Base-by-base conservation (phyloP, 2,113 vertebrate genomes). In the Lasiurus borealis region DNA sequence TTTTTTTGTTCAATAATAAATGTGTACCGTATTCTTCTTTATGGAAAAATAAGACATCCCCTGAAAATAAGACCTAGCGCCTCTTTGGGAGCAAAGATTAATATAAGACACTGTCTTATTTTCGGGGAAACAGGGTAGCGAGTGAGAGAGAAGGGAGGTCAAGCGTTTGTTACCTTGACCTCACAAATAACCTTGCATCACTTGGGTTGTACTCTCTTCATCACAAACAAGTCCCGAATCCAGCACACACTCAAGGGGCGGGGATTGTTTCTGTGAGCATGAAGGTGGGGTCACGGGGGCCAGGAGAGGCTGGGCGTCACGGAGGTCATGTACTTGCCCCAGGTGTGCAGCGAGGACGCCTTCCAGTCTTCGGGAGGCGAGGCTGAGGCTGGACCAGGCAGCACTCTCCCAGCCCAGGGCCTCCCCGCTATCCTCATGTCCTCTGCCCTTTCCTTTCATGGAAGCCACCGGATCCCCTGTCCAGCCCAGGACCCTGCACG, bases 301-400 rank as follows among this genome's bases (percentile, higher is more conserved):
- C 64, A 1, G n/a, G n/a, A 13, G 27, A 72, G 34, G 88, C n/a
- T 40, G 11, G n/a, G 19, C 13, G 5, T 52, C 18, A 27, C 71
- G 50, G 40, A 62, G 44, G 81, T 18, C 85, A 66, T 4, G 18
- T 59, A 18, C 66, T 31, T 64, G 76, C 36, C 57, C 36, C 14
- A 10, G 31, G 29, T 54, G 52, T 21, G 0, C 44, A 16, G 75
- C 21, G 3, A 23, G 82, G 68, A 29, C 66, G 25, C n/a, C 2
- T 46, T 34, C 46, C n/a, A 48, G 48, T 11, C 64, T 76, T 27
- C 46, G 19, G 89, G 31, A 68, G 46, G 50, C 2, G 8, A 15
- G 9, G 57, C 5, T 2, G 16, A 12, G 46, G 2, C 0, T 0
- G 27, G 78, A n/a, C 16, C 3, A 6, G 36, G 4, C 16, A 15